These are phyloP conservation scores for Uria lomvia DNA, from an alignment of 2,113 vertebrate species.

Conservation along the genomic window DNA sequence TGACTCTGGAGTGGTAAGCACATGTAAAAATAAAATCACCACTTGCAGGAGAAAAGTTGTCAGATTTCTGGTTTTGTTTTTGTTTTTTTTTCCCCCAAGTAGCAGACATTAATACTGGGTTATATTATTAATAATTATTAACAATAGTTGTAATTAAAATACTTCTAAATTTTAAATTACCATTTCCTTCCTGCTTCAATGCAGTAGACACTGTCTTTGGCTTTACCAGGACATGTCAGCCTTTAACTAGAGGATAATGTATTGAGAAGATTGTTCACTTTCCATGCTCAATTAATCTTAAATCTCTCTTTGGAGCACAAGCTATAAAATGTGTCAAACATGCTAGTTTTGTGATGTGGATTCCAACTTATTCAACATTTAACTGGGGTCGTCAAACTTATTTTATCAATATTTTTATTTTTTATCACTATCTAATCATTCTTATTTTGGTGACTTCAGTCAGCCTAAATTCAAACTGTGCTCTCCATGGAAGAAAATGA, in stretches of 20 bases:
- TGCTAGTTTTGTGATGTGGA: slow-evolving; percentile 21
- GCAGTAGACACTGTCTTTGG: not conserved
- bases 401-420: slow-evolving; percentile 1
- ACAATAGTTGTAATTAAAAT: not conserved
- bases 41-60: not conserved
- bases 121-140: not conserved
- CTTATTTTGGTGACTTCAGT: slow-evolving; percentile 29
- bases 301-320: not conserved
- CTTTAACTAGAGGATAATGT: not conserved
- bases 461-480: not conserved
- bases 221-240: not conserved
- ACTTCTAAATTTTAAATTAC: not conserved
- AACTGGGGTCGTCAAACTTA: slow-evolving; percentile 6
- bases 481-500: not conserved
- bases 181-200: not conserved
- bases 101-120: not conserved
- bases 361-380: slow-evolving; percentile 16
- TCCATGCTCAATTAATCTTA: slow-evolving; percentile 38
- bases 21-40: not conserved
- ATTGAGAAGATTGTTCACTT: not conserved
- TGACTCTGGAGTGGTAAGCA: not conserved
- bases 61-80: not conserved
- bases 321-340: slow-evolving; percentile 51
- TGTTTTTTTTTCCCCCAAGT: not conserved
- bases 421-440: not conserved